These are phyloP conservation scores for Artemisiospiza belli DNA, from an alignment of 2,113 vertebrate species.

Conservation along the genomic window DNA sequence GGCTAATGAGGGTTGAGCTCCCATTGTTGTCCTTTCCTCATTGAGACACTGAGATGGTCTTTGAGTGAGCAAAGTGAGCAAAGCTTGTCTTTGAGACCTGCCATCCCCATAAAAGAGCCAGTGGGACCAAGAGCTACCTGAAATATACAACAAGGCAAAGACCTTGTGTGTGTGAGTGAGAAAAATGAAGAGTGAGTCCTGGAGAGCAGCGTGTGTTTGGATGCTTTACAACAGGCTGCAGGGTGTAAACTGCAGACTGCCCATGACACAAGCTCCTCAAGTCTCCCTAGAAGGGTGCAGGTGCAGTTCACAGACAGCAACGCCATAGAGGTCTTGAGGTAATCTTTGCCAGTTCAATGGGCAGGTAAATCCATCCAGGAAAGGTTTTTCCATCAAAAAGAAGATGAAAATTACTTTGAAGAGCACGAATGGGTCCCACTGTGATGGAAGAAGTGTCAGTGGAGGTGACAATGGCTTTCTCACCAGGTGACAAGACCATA, in stretches of 20 bases:
- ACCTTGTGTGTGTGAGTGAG: not conserved
- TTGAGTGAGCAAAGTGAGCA: not conserved
- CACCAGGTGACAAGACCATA: not conserved
- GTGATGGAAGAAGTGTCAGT: not conserved
- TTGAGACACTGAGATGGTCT: not conserved
- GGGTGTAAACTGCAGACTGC: not conserved
- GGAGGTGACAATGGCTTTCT: conserved; percentile 1
- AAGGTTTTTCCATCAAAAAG: not conserved
- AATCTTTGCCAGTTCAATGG: not conserved
- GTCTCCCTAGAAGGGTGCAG: not conserved
- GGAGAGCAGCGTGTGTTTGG: not conserved
- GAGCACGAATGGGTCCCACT: not conserved
- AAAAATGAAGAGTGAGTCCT: not conserved
- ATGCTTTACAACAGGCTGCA: not conserved
- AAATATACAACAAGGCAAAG: not conserved
- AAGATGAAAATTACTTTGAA: not conserved
- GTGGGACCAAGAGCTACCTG: not conserved
- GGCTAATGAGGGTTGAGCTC: not conserved
- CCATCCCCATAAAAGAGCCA: not conserved
- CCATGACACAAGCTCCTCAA: not conserved
- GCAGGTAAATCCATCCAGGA: not conserved
- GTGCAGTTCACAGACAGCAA: not conserved
- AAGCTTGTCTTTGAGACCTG: not conserved
- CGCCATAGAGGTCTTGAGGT: accelerated
- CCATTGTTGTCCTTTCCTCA: not conserved